A percentile compares a stretch with the other conserved stretches of the same genome.
phyloP scores from a whole-genome alignment of 1,140 invertebrate species.

The Euura lappo region DNA sequence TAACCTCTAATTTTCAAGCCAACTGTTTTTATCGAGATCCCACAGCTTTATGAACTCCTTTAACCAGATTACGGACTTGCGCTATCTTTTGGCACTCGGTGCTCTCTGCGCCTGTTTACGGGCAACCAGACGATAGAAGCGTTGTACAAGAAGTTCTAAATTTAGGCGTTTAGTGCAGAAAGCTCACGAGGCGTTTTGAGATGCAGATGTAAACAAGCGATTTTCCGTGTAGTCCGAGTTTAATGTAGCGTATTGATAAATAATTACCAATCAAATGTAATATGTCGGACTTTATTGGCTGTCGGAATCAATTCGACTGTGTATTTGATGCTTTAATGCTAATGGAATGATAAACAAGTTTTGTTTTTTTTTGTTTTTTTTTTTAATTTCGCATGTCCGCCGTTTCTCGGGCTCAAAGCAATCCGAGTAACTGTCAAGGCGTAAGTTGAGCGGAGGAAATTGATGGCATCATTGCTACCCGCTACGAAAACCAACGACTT shows the following conservation, averaged over 20 bases:
- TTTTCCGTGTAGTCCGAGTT: neutral
- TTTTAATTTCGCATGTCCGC: neutral
- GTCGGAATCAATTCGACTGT: neutral
- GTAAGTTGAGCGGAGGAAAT: conserved; percentile 20
- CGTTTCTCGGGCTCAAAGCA: conserved; percentile 3
- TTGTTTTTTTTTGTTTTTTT: no score
- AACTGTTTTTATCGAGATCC: no score
- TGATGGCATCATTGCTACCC: conserved; percentile 18
- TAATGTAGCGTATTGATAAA: neutral
- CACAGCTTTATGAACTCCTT: no score
- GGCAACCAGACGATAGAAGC: neutral
- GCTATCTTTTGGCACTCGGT: neutral
- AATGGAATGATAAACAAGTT: no score
- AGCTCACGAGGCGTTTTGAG: neutral
- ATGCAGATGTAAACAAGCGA: neutral
- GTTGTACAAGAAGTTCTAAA: conserved; percentile 1
- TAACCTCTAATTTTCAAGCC: no score
- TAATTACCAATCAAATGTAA: neutral
- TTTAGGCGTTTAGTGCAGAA: neutral
- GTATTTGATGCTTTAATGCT: neutral
- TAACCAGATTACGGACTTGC: no score
- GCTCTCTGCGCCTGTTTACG: neutral
- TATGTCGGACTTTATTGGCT: neutral
- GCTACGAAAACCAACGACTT: conserved; percentile 4
- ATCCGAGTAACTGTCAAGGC: conserved; percentile 10